Percentiles rank a stretch among this genome's conserved stretches.
phyloP scores from a whole-genome alignment of 1,140 invertebrate genomes.

The Danaus melanippus region DNA sequence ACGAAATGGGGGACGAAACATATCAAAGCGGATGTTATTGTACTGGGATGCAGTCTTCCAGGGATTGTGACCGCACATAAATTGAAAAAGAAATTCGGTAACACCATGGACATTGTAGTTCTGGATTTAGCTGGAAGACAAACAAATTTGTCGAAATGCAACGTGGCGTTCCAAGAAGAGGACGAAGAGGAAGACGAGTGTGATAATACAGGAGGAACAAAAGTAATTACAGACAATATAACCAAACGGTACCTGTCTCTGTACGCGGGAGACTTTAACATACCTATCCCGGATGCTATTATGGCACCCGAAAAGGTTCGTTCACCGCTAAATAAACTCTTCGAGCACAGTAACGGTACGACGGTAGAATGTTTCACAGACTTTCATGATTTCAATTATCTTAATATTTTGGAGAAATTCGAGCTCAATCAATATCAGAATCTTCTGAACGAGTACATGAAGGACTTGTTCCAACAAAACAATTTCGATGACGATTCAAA shows the following conservation, averaged over 20 bases:
- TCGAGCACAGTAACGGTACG: conserved; percentile 45
- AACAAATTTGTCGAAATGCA: conserved; percentile 28
- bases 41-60: conserved; percentile 57
- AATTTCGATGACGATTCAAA: conserved; percentile 24
- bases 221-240: conserved; percentile 32
- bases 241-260: conserved; percentile 37
- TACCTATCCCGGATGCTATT: conserved; percentile 42
- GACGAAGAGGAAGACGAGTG: conserved; percentile 22
- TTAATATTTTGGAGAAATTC: conserved; percentile 47
- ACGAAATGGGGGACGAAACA: conserved; percentile 10
- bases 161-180: conserved; percentile 43
- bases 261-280: conserved; percentile 47
- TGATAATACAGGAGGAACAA: conserved; percentile 21
- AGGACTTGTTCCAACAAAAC: conserved; percentile 38
- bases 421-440: conserved; percentile 58
- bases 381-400: conserved; percentile 51
- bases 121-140: conserved; percentile 33
- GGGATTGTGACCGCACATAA: conserved; percentile 61
- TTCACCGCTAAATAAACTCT: conserved; percentile 41
- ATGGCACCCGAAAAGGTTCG: conserved; percentile 27
- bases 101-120: conserved; percentile 56
- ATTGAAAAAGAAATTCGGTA: conserved; percentile 52
- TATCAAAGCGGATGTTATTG: conserved; percentile 52
- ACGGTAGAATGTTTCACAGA: conserved; percentile 33
- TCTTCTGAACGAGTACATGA: conserved; percentile 44